Evolutionary conservation across 2,888 invertebrate genomes (phyloP).

Genomic region (Athalia circularis): DNA sequence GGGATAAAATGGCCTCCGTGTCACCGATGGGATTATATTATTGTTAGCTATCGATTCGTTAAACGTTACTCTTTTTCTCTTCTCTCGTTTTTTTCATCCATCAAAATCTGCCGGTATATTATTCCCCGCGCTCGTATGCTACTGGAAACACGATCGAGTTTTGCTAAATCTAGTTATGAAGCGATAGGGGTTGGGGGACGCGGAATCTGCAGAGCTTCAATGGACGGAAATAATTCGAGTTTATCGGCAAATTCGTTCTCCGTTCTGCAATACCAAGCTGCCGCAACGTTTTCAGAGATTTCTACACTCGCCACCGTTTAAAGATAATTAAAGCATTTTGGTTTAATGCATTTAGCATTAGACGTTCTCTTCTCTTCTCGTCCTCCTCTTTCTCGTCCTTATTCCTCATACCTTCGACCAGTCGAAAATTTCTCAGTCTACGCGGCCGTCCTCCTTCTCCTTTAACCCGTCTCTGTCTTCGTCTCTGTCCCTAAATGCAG

Average conservation of each 20-base stretch:
- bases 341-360: conserved; percentile 38
- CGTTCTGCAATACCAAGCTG: neutral
- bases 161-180: neutral
- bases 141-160: neutral
- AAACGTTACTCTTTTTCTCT: neutral
- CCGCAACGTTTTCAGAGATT: conserved; percentile 1
- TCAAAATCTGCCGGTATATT: neutral
- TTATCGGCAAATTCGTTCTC: conserved; percentile 19
- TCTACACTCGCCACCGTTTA: conserved; percentile 5
- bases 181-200: neutral
- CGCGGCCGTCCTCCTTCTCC: neutral
- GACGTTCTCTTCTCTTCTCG: neutral
- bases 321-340: conserved; percentile 40
- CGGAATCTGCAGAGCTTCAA: neutral
- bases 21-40: neutral
- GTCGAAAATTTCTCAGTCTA: conserved; percentile 26
- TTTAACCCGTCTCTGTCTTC: neutral
- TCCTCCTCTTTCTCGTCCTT: neutral
- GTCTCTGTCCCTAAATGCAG: conserved; percentile 30
- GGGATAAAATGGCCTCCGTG: conserved; percentile 11
- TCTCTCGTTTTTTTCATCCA: neutral
- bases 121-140: neutral
- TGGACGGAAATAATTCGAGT: conserved; percentile 32
- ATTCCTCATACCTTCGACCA: neutral
- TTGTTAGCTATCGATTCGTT: neutral